A percentile compares a stretch with the other conserved stretches of the same genome.
Conservation (phyloP, 2,888 invertebrate species). For the Proisotoma minuta region DNA sequence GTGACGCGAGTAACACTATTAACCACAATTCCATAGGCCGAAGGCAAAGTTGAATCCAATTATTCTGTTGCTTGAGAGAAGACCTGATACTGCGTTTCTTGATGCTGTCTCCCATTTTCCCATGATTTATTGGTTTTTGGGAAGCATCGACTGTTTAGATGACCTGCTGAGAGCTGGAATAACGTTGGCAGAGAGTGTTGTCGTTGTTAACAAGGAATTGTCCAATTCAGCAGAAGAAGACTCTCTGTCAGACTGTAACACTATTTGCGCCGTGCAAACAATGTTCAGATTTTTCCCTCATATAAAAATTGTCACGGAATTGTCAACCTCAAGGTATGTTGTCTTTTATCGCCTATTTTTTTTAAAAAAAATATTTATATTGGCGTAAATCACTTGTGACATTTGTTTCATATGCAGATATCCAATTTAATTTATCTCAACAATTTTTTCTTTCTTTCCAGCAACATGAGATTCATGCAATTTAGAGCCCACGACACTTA, state of each 20-base stretch:
- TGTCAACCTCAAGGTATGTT: constrained; percentile 94
- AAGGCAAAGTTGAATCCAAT: constrained; percentile 86
- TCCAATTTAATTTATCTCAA: no score
- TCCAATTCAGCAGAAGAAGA: constrained; percentile 93
- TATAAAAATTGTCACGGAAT: constrained; percentile 94
- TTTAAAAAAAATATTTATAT: no score
- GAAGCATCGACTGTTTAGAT: constrained; percentile 85
- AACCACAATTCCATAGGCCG: no score
- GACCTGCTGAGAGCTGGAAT: constrained; percentile 91
- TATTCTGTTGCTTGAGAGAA: constrained; percentile 81
- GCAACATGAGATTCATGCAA: constrained; percentile 99
- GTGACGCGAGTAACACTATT: no score
- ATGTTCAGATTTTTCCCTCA: constrained; percentile 99
- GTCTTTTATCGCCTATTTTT: no score
- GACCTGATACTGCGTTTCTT: constrained; percentile 86
- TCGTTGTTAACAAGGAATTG: constrained; percentile 88
- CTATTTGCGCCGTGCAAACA: constrained; percentile 71
- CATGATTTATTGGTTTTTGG: constrained; percentile 96
- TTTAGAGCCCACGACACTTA: constrained; percentile 91
- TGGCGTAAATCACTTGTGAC: no score
- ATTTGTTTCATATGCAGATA: no score
- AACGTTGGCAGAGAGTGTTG: constrained; percentile 87
- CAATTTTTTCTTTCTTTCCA: no score
- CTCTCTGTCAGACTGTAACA: constrained; percentile 93
- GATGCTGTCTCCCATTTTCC: constrained; percentile 96